A percentile compares a stretch with the other conserved stretches of the same genome.
Evolutionary conservation across 1,140 invertebrate species (phyloP).

Genomic region (Aphaenogaster ashmeadi): DNA sequence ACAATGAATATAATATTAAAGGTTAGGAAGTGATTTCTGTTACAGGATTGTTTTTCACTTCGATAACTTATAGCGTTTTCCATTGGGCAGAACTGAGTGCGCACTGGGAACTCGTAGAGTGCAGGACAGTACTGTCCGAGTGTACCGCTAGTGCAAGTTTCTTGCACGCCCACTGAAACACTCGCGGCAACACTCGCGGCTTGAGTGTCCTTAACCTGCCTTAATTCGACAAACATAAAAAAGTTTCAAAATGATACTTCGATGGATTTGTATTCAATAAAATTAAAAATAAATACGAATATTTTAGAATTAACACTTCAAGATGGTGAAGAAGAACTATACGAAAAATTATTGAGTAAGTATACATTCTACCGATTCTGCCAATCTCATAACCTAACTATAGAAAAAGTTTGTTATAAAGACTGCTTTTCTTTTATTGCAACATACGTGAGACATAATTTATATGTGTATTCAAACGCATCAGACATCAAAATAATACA

Average conservation of each 20-base stretch:
- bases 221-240: not conserved
- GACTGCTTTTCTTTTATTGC: not conserved
- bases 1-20: too few species aligned
- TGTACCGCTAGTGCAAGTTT: slow-evolving; percentile 7
- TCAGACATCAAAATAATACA: not conserved
- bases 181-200: not conserved
- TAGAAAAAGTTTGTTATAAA: not conserved
- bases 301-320: not conserved
- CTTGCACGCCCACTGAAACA: not conserved
- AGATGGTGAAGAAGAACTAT: not conserved
- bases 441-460: not conserved
- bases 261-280: not conserved
- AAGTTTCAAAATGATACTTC: not conserved
- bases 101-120: not conserved
- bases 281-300: not conserved
- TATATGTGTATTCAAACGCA: not conserved
- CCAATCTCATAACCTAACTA: not conserved
- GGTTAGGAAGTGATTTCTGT: too few species aligned
- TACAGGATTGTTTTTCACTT: too few species aligned
- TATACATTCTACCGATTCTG: not conserved
- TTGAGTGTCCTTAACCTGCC: not conserved
- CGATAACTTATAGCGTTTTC: not conserved
- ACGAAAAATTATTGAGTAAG: slow-evolving; percentile 1
- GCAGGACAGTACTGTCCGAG: not conserved
- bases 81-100: slow-evolving; percentile 11